Base-by-base conservation (phyloP, 2,888 invertebrate genomes). In the Eurytoma californica region DNA sequence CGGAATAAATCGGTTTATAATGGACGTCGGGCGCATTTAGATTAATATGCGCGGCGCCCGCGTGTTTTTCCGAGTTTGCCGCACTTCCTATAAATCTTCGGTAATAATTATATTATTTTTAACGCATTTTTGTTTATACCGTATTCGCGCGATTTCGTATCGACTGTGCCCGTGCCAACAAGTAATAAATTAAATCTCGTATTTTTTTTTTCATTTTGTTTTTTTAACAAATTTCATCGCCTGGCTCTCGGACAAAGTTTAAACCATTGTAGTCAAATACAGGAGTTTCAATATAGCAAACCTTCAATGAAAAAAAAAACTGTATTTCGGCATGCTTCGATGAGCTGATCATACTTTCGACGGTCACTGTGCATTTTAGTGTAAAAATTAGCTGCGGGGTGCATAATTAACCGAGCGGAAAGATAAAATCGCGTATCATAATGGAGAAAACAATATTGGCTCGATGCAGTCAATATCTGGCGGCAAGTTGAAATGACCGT, bases 311-410 rank as follows among this genome's bases (percentile, higher is more conserved):
- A 47, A 47, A n/a, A 2, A 16, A n/a, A 51, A 53, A 51, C 20
- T 7, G 49, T 49, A 47, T 57, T 58, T 58, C 13, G n/a, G 49
- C 24, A 58, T 30, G 75, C 67, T 68, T 60, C 67, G 67, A 75
- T 67, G 75, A 68, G 30, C 58, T 67, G 55, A 9, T 7, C 18
- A 49, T 67, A n/a, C n/a, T n/a, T n/a, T n/a, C n/a, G 20, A 68
- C 30, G 58, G 60, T 51, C 7, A 60, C 60, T 63, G 76, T 63
- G 76, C 76, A 76, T 47, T 77, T 65, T 20, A 58, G 20, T 77
- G 70, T 77, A 77, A 70, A 77, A 77, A 77, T 70, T 77, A 66
- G 70, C 7, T 61, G 61, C 65, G 24, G 65, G 28, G 55, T 66
- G 55, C 20, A 65, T 55, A 73, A 73, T 65, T 55, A 63, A 73